phyloP scores from a whole-genome alignment of 92 coral and sea anemone species.

The Siderastrea siderea region DNA sequence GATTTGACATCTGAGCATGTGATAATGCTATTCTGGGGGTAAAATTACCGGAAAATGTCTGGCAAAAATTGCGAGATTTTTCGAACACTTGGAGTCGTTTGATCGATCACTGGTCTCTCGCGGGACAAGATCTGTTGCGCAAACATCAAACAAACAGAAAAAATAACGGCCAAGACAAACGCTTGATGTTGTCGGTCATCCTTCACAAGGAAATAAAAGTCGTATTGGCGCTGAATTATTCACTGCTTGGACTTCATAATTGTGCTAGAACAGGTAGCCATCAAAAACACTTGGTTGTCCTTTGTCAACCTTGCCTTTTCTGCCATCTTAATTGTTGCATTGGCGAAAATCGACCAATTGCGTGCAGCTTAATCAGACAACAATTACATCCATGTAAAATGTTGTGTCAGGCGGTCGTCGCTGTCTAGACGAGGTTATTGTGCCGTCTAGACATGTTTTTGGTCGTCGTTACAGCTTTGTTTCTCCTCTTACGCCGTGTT shows the following conservation, averaged over 20 bases:
- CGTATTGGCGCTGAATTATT: slow-evolving; percentile 69
- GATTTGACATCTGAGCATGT: slow-evolving; percentile 51
- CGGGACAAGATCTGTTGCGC: slow-evolving; percentile 18
- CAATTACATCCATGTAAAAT: slow-evolving; percentile 74
- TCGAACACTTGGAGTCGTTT: not conserved
- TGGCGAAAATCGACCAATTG: slow-evolving; percentile 78
- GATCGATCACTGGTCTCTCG: not conserved
- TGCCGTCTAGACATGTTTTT: slow-evolving; percentile 68
- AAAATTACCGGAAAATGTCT: slow-evolving; percentile 35
- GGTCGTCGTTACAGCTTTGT: slow-evolving; percentile 58
- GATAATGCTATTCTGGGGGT: slow-evolving; percentile 37
- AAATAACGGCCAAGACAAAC: not conserved
- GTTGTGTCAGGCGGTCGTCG: slow-evolving; percentile 75
- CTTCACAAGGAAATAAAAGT: slow-evolving; percentile 23
- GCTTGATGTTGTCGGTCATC: slow-evolving; percentile 14
- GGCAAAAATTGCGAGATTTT: slow-evolving; percentile 19
- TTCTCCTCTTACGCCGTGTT: slow-evolving; percentile 59
- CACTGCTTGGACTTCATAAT: slow-evolving; percentile 58
- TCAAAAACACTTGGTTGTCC: slow-evolving; percentile 67
- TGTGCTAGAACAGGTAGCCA: slow-evolving; percentile 70
- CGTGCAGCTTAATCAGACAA: slow-evolving; percentile 59
- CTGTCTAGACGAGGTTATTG: slow-evolving; percentile 85
- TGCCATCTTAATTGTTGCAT: slow-evolving; percentile 82
- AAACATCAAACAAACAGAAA: not conserved
- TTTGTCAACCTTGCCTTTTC: slow-evolving; percentile 63